A percentile compares a stretch with the other conserved stretches of the same genome.
phyloP scores from a whole-genome alignment of 2,888 invertebrate genomes.

The Platypus cylindrus region DNA sequence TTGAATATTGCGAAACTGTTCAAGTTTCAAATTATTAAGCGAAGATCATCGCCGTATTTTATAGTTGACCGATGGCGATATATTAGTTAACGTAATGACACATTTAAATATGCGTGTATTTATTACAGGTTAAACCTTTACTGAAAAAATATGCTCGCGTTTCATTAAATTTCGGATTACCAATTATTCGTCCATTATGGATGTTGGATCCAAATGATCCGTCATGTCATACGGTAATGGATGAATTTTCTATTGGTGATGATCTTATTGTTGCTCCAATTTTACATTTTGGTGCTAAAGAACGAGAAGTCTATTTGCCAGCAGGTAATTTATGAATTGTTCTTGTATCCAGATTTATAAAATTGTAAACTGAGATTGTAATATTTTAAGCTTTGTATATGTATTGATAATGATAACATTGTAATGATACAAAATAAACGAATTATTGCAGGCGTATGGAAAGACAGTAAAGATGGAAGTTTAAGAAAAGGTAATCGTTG shows the following conservation, averaged over 20 bases:
- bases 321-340: conserved; percentile 15
- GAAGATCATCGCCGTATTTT: no score
- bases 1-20: no score
- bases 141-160: conserved; percentile 66
- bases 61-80: no score
- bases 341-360: no score
- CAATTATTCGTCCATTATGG: conserved; percentile 82
- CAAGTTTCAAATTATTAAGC: no score
- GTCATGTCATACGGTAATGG: conserved; percentile 61
- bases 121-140: conserved; percentile 52
- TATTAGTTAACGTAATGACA: no score
- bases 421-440: no score
- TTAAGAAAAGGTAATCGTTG: conserved; percentile 77
- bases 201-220: conserved; percentile 71
- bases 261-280: conserved; percentile 86
- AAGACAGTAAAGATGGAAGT: conserved; percentile 79
- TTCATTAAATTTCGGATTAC: conserved; percentile 67
- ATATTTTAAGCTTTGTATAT: no score
- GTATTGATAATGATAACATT: no score
- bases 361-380: no score
- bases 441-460: conserved; percentile 72
- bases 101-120: no score
- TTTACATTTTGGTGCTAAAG: conserved; percentile 52
- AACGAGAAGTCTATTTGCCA: conserved; percentile 50
- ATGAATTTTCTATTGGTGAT: conserved; percentile 83